phyloP scores from a whole-genome alignment of 2,888 invertebrate genomes.

The Hyposoter dolosus region DNA sequence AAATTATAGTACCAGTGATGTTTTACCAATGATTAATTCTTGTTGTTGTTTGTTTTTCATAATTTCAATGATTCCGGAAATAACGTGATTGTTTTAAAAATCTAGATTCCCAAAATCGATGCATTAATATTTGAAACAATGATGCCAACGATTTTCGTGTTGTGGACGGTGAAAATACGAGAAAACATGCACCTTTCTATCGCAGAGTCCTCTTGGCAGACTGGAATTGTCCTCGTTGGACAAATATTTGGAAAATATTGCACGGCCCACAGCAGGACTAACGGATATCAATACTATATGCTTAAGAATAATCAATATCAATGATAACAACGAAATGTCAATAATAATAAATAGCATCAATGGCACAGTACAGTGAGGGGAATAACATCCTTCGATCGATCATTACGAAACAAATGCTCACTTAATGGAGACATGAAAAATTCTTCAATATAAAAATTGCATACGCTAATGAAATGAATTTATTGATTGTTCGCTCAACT shows the following conservation, averaged over 20 bases:
- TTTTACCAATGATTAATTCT: slow-evolving; percentile 48
- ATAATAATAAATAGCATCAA: slow-evolving; percentile 47
- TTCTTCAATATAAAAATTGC: slow-evolving; percentile 43
- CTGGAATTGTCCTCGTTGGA: slow-evolving; percentile 27
- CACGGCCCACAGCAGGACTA: slow-evolving; percentile 78
- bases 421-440: slow-evolving; percentile 24
- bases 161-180: slow-evolving; percentile 53
- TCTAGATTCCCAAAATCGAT: slow-evolving; percentile 21
- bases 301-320: slow-evolving; percentile 70
- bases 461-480: slow-evolving; percentile 39
- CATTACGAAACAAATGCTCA: slow-evolving; percentile 16
- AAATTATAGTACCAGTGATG: slow-evolving; percentile 73
- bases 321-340: slow-evolving; percentile 61
- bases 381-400: slow-evolving; percentile 35
- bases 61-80: slow-evolving; percentile 45
- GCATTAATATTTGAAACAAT: slow-evolving; percentile 29
- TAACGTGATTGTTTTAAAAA: slow-evolving; percentile 30
- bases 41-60: slow-evolving; percentile 26
- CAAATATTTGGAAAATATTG: slow-evolving; percentile 74
- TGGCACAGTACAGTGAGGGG: slow-evolving; percentile 21
- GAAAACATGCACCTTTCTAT: slow-evolving; percentile 22
- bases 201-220: slow-evolving; percentile 23
- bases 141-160: slow-evolving; percentile 28
- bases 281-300: slow-evolving; percentile 69
- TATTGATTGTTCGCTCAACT: slow-evolving; percentile 44